phyloP scores from a whole-genome alignment of 1,140 invertebrate genomes.

The Zophobas morio region DNA sequence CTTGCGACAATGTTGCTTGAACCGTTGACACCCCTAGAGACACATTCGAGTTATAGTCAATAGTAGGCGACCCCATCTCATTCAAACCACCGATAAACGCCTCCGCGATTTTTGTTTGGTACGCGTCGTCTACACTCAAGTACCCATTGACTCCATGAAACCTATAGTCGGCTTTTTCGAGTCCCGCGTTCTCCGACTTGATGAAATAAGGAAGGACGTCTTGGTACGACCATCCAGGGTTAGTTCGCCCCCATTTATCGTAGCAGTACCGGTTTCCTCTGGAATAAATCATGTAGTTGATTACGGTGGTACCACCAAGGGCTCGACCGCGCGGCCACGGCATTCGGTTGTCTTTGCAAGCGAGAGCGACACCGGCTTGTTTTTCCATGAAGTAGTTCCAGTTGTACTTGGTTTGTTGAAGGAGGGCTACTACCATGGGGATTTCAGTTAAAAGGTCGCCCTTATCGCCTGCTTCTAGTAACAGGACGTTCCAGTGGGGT shows the following conservation, averaged over 20 bases:
- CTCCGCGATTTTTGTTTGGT: conserved; percentile 73
- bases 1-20: conserved; percentile 80
- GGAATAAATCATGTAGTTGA: conserved; percentile 93
- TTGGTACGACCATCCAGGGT: conserved; percentile 80
- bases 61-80: conserved; percentile 79
- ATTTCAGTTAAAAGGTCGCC: conserved; percentile 81
- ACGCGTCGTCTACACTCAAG: conserved; percentile 75
- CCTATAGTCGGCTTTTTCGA: conserved; percentile 60
- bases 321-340: conserved; percentile 74
- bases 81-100: conserved; percentile 76
- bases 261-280: conserved; percentile 84
- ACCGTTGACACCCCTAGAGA: conserved; percentile 90
- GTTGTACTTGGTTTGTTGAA: conserved; percentile 81
- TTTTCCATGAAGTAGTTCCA: conserved; percentile 84
- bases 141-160: conserved; percentile 72
- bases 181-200: conserved; percentile 76
- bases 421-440: conserved; percentile 76
- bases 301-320: conserved; percentile 81
- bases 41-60: conserved; percentile 89
- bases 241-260: conserved; percentile 82
- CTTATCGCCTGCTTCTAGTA: conserved; percentile 78
- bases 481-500: conserved; percentile 76
- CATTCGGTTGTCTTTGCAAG: conserved; percentile 13
- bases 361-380: conserved; percentile 64
- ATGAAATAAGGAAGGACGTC: conserved; percentile 80